Base-by-base conservation (phyloP, 2,888 invertebrate genomes). In the Asteroscopus sphinx region DNA sequence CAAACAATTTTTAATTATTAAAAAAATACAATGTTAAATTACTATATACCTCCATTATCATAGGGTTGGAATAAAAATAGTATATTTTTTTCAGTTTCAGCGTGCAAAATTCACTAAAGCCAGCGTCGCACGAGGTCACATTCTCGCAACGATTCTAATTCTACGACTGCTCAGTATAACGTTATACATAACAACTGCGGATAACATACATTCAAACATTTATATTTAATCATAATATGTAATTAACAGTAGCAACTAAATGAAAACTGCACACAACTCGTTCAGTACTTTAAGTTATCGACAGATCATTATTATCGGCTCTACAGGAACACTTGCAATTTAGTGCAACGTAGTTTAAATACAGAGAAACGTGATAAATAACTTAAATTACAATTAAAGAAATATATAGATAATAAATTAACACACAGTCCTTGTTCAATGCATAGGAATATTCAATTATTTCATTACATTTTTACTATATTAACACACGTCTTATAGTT, bases 1-100 rank as follows among this genome's bases (percentile, higher is more conserved):
- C 93, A 94, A 93, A 92, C 91, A 92, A 91, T 91, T 90, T 21
- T 64, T 76, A 77, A 73, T 81, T 77, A 74, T 73, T 89, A 89
- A 92, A 92, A 92, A 93, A 91, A 93, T 93, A 93, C 91, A 91
- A 85, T 89, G 85, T 89, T 90, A 90, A 91, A 90, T 90, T 83
- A 88, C 91, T 92, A 74, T 79, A 90, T 89, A 92, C 86, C 85
- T 91, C 91, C 91, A 92, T 89, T 87, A 90, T 87, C 85, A 90
- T 88, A 91, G 88, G 88, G 84, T 89, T 93, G 93, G 93, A 93
- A 93, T 93, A 89, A 89, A 89, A 91, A 90, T 90, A 89, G 83
- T 84, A 81, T 85, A 83, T 86, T 80, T 78, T 80, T 82, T 82
- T 83, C 81, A 76, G 77, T 85, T 86, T 89, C 87, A 87, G 88